Evolutionary conservation across 2,797 vertebrate genomes (phyloP), one percentile per base, ranked within the genome.

Genomic region (Tokudaia tokunoshimensis): DNA sequence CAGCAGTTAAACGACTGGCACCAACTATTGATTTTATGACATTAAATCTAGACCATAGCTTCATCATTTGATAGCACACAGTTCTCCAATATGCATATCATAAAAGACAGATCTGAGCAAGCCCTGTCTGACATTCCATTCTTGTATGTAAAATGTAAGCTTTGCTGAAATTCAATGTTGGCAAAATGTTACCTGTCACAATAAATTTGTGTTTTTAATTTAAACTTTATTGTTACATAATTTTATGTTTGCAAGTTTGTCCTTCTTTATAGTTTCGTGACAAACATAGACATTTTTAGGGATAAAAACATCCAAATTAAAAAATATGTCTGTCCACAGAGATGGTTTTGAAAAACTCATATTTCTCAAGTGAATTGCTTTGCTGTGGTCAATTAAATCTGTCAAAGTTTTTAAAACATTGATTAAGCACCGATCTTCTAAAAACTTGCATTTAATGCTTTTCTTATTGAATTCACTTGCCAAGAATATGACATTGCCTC

Each of bases 81-180:
- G 2, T 67, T 94, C 78, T 95, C 37, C 88, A n/a, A 59, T 4
- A 70, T 65, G n/a, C n/a, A 59, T 47, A 15, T 90, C 50, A 67
- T 59, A 61, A 31, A 29, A 83, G 57, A 31, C 13, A 57, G 20
- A 19, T 55, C 14, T 76, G 72, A 52, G 44, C 14, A 84, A 92
- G 50, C 37, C 41, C 34, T 24, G 19, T 19, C 92, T 88, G 12
- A 47, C 47, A 61, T 87, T 61, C 34, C 19, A 14, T 61, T 70
- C 59, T 90, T 90, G 0, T 52, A 65, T 83, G 67, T 82, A 89
- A 91, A 91, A 76, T 57, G 67, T 76, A 47, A 61, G 15, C 88
- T 86, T 88, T 76, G 50, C 80, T 95, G 22, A 67, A 11, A 63
- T 37, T 94, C 74, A 63, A 13, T 94, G 76, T 94, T 91, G 79